Percentiles rank a stretch among this genome's conserved stretches.
phyloP scores from a whole-genome alignment of 1,140 invertebrate species.

The Drosophila tristis region DNA sequence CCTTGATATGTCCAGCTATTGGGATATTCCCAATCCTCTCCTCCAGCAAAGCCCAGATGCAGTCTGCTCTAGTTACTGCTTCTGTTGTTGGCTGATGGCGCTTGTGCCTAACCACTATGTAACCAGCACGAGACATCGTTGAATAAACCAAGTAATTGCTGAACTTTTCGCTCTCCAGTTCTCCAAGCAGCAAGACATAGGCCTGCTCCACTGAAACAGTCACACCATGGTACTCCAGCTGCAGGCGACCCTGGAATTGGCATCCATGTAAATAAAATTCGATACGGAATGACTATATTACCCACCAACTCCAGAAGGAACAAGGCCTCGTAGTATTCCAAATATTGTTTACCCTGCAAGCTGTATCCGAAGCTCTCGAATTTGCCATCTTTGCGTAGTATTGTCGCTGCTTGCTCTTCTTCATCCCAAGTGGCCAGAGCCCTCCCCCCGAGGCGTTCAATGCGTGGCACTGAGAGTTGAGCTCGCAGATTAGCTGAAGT shows the following conservation, averaged over 20 bases:
- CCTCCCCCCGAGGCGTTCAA: slow-evolving; percentile 65
- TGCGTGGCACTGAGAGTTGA: slow-evolving; percentile 60
- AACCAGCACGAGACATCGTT: slow-evolving; percentile 62
- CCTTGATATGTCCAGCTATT: slow-evolving; percentile 44
- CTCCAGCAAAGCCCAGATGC: slow-evolving; percentile 68
- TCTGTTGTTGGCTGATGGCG: neutral
- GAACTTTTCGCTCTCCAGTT: slow-evolving; percentile 51
- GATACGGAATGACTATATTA: neutral
- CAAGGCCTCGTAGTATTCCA: slow-evolving; percentile 75
- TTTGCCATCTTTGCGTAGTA: slow-evolving; percentile 75
- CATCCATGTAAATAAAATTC: neutral
- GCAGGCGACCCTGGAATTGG: slow-evolving; percentile 62
- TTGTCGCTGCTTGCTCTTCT: slow-evolving; percentile 63
- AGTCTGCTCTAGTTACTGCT: slow-evolving; percentile 43
- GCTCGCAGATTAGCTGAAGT: slow-evolving; percentile 50
- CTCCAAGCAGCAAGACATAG: slow-evolving; percentile 66
- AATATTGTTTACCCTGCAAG: slow-evolving; percentile 49
- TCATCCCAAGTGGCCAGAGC: slow-evolving; percentile 62
- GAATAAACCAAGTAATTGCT: slow-evolving; percentile 77
- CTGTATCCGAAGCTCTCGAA: slow-evolving; percentile 73
- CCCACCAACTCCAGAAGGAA: slow-evolving; percentile 74
- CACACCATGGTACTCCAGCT: slow-evolving; percentile 58
- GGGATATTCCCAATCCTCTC: slow-evolving; percentile 39
- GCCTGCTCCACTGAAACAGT: slow-evolving; percentile 73
- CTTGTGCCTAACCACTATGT: slow-evolving; percentile 69